A percentile compares a stretch with the other conserved stretches of the same genome.
Evolutionary conservation across 1,140 invertebrate genomes (phyloP).

Genomic region (Agrypnia vestita): DNA sequence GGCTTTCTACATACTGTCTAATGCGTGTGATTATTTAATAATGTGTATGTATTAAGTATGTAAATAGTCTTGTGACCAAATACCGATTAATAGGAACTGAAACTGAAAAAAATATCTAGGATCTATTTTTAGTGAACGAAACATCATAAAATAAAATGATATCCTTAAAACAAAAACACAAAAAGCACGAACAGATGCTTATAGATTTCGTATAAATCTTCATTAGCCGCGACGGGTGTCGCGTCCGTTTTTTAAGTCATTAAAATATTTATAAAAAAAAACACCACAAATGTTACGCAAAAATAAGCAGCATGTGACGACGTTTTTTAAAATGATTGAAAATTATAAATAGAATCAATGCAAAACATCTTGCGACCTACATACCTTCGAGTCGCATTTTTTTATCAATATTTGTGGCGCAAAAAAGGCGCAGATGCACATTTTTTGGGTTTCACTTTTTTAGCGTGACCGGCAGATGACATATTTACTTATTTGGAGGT

Average conservation of each 20-base stretch:
- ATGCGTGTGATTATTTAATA: no score
- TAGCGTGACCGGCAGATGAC: slow-evolving; percentile 54
- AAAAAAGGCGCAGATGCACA: slow-evolving; percentile 50
- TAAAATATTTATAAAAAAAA: slow-evolving; percentile 23
- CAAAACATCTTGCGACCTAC: slow-evolving; percentile 60
- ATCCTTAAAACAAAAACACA: background rate
- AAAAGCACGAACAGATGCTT: slow-evolving; percentile 10
- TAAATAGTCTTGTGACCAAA: no score
- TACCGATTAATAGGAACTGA: no score
- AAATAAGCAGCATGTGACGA: slow-evolving; percentile 22
- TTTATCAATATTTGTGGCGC: slow-evolving; percentile 3
- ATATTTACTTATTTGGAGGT: slow-evolving; percentile 17
- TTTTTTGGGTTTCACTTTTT: slow-evolving; percentile 43
- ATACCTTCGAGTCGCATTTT: slow-evolving; percentile 40
- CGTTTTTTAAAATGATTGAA: slow-evolving; percentile 12
- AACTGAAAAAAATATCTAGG: no score
- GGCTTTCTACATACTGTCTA: no score
- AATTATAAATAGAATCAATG: slow-evolving; percentile 54
- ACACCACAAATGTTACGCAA: slow-evolving; percentile 16
- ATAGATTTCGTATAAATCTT: slow-evolving; percentile 35
- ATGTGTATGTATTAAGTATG: no score
- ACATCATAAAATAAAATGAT: background rate
- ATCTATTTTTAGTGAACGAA: background rate
- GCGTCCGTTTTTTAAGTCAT: slow-evolving; percentile 10
- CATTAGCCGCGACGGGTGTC: slow-evolving; percentile 10